Percentiles rank a stretch among this genome's conserved stretches.
Evolutionary conservation across 2,797 vertebrate genomes (phyloP).

Genomic region (Tinamus major): DNA sequence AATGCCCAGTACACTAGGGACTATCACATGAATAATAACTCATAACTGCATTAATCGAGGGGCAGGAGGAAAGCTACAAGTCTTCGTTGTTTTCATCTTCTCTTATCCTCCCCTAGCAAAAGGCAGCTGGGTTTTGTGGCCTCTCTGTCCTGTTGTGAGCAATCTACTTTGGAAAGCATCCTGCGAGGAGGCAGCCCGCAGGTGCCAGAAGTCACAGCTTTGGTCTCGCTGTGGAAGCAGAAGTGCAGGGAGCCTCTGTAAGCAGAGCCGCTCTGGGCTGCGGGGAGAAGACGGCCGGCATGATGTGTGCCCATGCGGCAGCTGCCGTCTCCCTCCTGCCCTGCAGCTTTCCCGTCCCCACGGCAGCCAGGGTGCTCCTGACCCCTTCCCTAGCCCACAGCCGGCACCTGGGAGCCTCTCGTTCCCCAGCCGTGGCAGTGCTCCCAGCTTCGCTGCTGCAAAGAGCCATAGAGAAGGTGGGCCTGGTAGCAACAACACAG

Average conservation of each 20-base stretch:
- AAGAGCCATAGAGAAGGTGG: background rate
- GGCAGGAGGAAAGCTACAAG: background rate
- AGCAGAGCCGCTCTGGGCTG: fast-evolving
- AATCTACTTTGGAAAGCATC: background rate
- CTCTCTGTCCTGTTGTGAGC: background rate
- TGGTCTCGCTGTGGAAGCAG: background rate
- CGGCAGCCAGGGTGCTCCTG: background rate
- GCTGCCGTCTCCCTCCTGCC: background rate
- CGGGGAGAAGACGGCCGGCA: background rate
- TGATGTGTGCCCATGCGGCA: background rate
- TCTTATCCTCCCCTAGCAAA: background rate
- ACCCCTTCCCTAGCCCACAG: background rate
- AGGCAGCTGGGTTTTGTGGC: background rate
- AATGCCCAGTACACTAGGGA: background rate
- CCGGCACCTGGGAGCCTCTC: background rate
- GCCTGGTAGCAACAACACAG: background rate
- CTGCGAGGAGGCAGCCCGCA: fast-evolving
- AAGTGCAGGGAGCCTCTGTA: background rate
- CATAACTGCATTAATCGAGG: background rate
- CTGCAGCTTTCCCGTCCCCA: background rate
- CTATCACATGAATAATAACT: background rate
- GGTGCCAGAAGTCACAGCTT: background rate
- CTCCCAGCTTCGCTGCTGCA: background rate
- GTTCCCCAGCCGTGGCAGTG: background rate
- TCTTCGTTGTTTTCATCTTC: background rate